A percentile compares a stretch with the other conserved stretches of the same genome.
phyloP scores from a whole-genome alignment of 2,797 vertebrate species.

The Pristis pectinata region DNA sequence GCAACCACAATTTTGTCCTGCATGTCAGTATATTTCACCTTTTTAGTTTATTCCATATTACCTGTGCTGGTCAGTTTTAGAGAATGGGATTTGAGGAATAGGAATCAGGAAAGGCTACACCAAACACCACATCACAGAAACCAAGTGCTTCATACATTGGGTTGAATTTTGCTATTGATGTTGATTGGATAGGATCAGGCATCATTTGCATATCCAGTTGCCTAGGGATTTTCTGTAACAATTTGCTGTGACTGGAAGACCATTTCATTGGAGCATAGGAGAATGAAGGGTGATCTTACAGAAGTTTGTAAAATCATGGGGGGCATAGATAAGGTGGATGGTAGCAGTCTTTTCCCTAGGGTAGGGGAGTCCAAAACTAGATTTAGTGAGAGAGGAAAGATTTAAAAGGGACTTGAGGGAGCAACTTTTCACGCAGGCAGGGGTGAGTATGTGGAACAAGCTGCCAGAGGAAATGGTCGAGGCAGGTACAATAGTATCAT shows the following conservation, averaged over 20 bases:
- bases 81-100: not conserved
- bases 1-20: not conserved
- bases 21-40: not conserved
- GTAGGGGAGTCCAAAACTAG: no score
- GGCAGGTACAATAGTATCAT: no score
- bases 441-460: no score
- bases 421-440: no score
- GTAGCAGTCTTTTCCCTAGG: no score
- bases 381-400: no score
- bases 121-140: not conserved
- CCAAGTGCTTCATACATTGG: not conserved
- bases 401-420: no score
- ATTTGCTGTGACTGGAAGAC: not conserved
- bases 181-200: not conserved
- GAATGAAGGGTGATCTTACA: no score
- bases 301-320: no score
- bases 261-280: not conserved
- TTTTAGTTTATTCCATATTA: not conserved
- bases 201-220: not conserved
- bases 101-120: not conserved
- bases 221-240: not conserved
- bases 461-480: no score
- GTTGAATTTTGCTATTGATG: not conserved
- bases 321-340: no score
- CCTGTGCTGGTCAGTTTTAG: not conserved